Base-by-base conservation (phyloP, 2,113 vertebrate species). In the Podilymbus podiceps region DNA sequence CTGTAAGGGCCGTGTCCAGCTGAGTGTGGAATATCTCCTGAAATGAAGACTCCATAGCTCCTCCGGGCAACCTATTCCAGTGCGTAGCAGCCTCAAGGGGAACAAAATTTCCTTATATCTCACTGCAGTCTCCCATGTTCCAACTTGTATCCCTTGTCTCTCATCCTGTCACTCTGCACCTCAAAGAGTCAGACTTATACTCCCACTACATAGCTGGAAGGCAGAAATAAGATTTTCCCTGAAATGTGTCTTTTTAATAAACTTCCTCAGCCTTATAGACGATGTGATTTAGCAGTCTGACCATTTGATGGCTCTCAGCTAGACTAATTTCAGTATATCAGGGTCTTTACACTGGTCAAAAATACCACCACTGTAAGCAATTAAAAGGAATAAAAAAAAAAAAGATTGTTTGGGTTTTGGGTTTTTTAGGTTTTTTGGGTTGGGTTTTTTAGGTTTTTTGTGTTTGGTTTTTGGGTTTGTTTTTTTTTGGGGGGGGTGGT, bases 51-150 rank as follows among this genome's bases (percentile, higher is more conserved):
- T 52, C 31, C 9, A 3, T 19, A 22, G 16, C 25, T 27, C 49
- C 44, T 73, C 68, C n/a, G 68, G 53, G 58, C 30, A 59, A 22
- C 38, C 28, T 9, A 0, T 85, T 72, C 53, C n/a, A 21, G 17
- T 13, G 16, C 42, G 42, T n/a, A 30, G 12, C 12, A 21, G 50
- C 46, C 69, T 82, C 18, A 33, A 42, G 25, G 53, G 49, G 28
- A 55, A 9, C 8, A 77, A 46, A 68, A 47, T 56, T 68, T 35
- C 46, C 24, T 40, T 49, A 5, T 2, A 15, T 52, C 31, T 50
- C 0, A 44, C 38, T 42, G 60, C 28, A 10, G 27, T 47, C 1
- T 1, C 27, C 30, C 25, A 28, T 20, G 2, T 82, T 38, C 35
- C 60, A 27, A 1, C 33, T 60, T 58, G 30, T 17, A 25, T 40